A percentile compares a stretch with the other conserved stretches of the same genome.
Evolutionary conservation across 2,797 vertebrate genomes (phyloP).

Genomic region (Catharus ustulatus): DNA sequence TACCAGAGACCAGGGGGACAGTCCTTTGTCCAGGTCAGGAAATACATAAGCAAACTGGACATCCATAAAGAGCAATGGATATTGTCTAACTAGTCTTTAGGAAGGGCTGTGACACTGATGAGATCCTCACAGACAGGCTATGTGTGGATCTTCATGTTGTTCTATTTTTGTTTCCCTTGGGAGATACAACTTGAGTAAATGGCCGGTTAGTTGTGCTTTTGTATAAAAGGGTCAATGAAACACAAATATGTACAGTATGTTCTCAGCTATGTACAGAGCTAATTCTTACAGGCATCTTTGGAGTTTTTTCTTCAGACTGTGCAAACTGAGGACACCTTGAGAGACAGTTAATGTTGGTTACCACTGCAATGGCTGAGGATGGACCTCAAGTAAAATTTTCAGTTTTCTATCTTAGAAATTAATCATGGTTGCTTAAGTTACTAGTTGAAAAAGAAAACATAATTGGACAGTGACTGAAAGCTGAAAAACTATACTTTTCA

Average conservation of each 20-base stretch:
- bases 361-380: background rate
- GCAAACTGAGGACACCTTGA: background rate
- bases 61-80: background rate
- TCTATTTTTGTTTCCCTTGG: fast-evolving
- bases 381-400: background rate
- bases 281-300: background rate
- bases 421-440: background rate
- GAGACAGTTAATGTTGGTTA: background rate
- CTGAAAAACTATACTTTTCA: background rate
- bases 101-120: background rate
- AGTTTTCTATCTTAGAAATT: background rate
- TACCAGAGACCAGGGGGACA: background rate
- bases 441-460: background rate
- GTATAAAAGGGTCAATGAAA: background rate
- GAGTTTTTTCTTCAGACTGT: background rate
- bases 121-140: background rate
- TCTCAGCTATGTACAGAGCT: background rate
- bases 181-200: background rate
- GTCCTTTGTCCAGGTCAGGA: background rate
- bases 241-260: background rate
- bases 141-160: background rate
- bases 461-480: background rate
- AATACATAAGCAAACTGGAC: background rate
- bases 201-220: fast-evolving
- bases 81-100: background rate